Evolutionary conservation across 2,888 invertebrate species (phyloP).

Genomic region (Panorpa germanica): DNA sequence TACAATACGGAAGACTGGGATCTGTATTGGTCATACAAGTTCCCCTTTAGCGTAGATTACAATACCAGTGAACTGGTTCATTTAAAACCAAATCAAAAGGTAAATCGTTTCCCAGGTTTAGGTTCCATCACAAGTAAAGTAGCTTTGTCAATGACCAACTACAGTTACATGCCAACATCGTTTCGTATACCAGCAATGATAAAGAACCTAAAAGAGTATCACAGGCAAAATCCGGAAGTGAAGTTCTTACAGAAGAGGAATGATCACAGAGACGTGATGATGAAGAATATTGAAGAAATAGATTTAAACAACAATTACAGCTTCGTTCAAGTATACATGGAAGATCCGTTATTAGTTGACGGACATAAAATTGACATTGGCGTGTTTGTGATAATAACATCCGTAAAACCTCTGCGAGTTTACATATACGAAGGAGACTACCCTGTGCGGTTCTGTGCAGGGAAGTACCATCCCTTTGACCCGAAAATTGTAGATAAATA

Average conservation of each 20-base stretch:
- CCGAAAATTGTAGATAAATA: constrained; percentile 64
- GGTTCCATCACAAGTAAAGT: constrained; percentile 89
- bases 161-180: constrained; percentile 68
- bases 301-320: constrained; percentile 49
- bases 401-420: constrained; percentile 71
- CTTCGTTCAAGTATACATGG: constrained; percentile 84
- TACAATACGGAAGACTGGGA: constrained; percentile 49
- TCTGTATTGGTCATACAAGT: constrained; percentile 87
- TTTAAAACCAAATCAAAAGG: constrained; percentile 52
- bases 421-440: constrained; percentile 83
- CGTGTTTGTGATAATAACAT: constrained; percentile 80
- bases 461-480: constrained; percentile 83
- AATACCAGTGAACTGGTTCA: constrained; percentile 30
- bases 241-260: constrained; percentile 85
- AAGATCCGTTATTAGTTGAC: constrained; percentile 74
- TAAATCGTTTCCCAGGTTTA: constrained; percentile 90
- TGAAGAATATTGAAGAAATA: constrained; percentile 48
- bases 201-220: constrained; percentile 47
- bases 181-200: constrained; percentile 70
- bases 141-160: constrained; percentile 61
- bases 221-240: constrained; percentile 39
- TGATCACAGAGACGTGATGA: constrained; percentile 71
- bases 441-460: constrained; percentile 75
- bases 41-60: constrained; percentile 43
- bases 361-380: constrained; percentile 95